A percentile compares a stretch with the other conserved stretches of the same genome.
Conservation (phyloP, 2,888 invertebrate genomes). For the Mycalesis mineus region DNA sequence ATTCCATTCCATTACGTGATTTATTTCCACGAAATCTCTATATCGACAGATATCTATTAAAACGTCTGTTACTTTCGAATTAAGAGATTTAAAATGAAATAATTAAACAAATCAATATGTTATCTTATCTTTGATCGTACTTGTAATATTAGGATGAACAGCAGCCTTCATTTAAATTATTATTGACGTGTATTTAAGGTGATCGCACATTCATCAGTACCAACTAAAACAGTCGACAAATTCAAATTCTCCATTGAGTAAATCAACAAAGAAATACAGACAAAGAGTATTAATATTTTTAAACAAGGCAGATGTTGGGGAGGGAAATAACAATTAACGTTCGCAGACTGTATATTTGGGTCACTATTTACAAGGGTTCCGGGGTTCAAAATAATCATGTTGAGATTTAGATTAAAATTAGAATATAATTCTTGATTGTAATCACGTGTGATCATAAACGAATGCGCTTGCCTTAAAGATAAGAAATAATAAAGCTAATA, state of each 20-base stretch:
- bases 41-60: constrained; percentile 7
- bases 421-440: too few species aligned
- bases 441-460: too few species aligned
- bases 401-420: too few species aligned
- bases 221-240: background rate
- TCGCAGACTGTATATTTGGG: too few species aligned
- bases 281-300: too few species aligned
- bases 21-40: background rate
- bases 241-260: background rate
- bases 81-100: constrained; percentile 9
- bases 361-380: too few species aligned
- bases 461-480: too few species aligned
- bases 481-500: too few species aligned
- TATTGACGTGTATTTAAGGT: background rate
- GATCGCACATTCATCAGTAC: background rate
- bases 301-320: too few species aligned
- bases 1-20: constrained; percentile 1
- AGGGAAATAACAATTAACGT: too few species aligned
- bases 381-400: too few species aligned
- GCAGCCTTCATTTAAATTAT: constrained; percentile 1
- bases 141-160: constrained; percentile 9
- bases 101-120: constrained; percentile 11
- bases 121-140: constrained; percentile 3
- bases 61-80: constrained; percentile 7
- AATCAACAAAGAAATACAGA: too few species aligned